Conservation (phyloP, 35 echinoderm and acorn worm species). For the Lytechinus pictus region DNA sequence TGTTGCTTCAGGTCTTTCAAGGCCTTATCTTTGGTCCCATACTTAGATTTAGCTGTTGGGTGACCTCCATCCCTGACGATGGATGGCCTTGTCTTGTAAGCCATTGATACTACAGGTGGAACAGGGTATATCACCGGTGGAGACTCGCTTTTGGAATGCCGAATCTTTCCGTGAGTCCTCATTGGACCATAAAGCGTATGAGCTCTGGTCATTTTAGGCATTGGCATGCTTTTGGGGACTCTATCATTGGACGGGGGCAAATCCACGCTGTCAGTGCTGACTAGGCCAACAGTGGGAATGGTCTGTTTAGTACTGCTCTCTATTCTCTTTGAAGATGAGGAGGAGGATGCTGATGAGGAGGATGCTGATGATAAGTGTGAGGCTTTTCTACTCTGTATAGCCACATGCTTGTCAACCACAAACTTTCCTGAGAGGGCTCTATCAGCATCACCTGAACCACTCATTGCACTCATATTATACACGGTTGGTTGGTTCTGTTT, state of each 20-base stretch:
- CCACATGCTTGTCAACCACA: slow-evolving; percentile 71
- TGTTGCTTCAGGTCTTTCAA: slow-evolving; percentile 11
- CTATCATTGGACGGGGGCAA: background rate
- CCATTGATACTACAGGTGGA: background rate
- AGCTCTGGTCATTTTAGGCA: slow-evolving; percentile 67
- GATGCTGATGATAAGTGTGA: background rate
- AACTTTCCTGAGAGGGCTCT: slow-evolving; percentile 3
- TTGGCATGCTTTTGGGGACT: slow-evolving; percentile 44
- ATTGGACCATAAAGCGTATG: slow-evolving; percentile 73
- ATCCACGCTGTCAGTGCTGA: background rate
- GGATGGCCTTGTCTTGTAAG: slow-evolving; percentile 8
- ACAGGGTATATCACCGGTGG: background rate
- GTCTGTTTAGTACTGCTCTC: background rate
- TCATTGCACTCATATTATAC: slow-evolving; percentile 47
- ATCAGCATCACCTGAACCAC: slow-evolving; percentile 6
- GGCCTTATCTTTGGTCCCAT: background rate
- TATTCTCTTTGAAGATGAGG: background rate
- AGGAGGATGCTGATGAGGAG: background rate
- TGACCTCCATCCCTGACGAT: background rate
- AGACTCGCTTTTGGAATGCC: background rate
- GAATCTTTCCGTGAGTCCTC: background rate
- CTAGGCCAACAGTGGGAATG: background rate
- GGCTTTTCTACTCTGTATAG: slow-evolving; percentile 43
- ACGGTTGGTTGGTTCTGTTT: background rate
- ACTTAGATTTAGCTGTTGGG: background rate